Base-by-base conservation (phyloP, 2,113 vertebrate genomes). In the Hyla sarda region DNA sequence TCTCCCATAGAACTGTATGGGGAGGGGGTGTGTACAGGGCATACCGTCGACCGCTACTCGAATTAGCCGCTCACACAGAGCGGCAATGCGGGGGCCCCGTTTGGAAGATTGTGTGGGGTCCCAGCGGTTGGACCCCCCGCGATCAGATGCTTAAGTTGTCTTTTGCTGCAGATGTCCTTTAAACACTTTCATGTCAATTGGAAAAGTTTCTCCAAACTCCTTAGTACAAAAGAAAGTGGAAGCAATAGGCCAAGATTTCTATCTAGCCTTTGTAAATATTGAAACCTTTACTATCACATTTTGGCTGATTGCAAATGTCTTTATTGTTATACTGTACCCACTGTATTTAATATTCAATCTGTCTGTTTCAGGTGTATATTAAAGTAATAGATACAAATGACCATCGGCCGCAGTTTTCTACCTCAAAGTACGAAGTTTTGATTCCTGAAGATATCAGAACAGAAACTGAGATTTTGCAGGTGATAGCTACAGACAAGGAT, bases 331-430 rank as follows among this genome's bases (percentile, higher is more conserved):
- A n/a, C n/a, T 13, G 0, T 23, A 41, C 23, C 30, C 19, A 1
- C 30, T 19, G 5, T 65, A 69, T 34, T 32, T 8, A 69, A 8
- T 71, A 17, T 5, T 45, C 37, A 56, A 56, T 52, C 1, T 88
- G 88, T 86, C 2, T 56, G 14, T 5, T 89, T 48, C 30, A 99
- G 98, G 97, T 99, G n/a, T 94, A 96, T 25, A 98, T 99, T 91
- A 97, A 95, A 88, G 96, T 99, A 83, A 98, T 99, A 82, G 98
- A 99, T 88, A 99, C 97, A 89, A 99, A 99, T 93, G 97, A 99
- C 90, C 98, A 99, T 85, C 95, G 97, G 17, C 98, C 98, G 8
- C 90, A 97, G 88, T 99, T 99, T 92, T 96, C 96, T 10, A 87
- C 96, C 89, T 91, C 94, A 47, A 93, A 93, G 87, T 99, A 99